Conservation (phyloP, 2,113 vertebrate genomes). For the Leiothrix lutea region DNA sequence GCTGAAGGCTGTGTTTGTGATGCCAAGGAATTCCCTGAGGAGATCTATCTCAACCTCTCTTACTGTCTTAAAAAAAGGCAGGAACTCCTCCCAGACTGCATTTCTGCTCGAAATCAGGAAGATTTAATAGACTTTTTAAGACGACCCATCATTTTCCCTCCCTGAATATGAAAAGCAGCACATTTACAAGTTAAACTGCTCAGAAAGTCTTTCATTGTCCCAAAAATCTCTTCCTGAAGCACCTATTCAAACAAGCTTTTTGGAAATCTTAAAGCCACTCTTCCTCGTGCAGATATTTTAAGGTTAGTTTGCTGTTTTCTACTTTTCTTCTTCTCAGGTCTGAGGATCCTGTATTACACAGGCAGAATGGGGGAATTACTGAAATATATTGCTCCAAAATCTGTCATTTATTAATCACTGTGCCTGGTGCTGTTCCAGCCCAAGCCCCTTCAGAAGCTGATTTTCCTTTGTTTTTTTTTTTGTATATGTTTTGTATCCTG, state of each 20-base stretch:
- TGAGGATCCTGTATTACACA: not conserved
- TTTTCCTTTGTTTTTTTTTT: not conserved
- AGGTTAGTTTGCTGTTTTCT: not conserved
- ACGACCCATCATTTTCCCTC: not conserved
- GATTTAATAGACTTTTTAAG: not conserved
- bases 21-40: not conserved
- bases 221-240: not conserved
- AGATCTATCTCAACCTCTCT: not conserved
- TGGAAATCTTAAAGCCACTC: not conserved
- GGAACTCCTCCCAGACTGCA: not conserved
- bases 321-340: not conserved
- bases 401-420: constrained; percentile 9
- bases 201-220: not conserved
- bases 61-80: not conserved
- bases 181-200: not conserved
- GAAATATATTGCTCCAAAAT: not conserved
- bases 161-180: not conserved
- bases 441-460: not conserved
- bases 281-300: not conserved
- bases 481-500: not conserved
- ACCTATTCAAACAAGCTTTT: not conserved
- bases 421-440: not conserved
- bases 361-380: not conserved
- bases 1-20: not conserved
- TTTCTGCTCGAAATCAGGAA: not conserved